A percentile compares a stretch with the other conserved stretches of the same genome.
These are phyloP conservation scores for Chloroclystis v-ata DNA, from an alignment of 2,888 invertebrate species.

Conservation along the genomic window DNA sequence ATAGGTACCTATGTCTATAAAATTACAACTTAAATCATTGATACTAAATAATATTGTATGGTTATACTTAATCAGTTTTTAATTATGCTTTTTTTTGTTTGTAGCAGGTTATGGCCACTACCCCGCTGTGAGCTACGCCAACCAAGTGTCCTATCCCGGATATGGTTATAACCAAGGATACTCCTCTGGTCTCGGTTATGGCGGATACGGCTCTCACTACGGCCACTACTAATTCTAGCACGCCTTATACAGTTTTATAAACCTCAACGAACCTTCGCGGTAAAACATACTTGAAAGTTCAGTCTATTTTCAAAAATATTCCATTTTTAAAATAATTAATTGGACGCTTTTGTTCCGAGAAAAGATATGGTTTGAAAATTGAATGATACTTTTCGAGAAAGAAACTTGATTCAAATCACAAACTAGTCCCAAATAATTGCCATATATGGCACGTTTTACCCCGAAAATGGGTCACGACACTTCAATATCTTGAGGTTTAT, in stretches of 20 bases:
- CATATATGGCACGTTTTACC: too few species aligned
- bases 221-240: conserved; percentile 46
- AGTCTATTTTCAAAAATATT: neutral
- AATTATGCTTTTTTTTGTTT: neutral
- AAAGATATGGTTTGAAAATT: neutral
- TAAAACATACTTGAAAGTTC: too few species aligned
- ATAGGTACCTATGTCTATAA: too few species aligned
- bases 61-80: neutral
- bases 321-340: neutral
- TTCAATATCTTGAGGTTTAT: neutral
- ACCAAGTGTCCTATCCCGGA: conserved; percentile 42
- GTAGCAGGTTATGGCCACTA: conserved; percentile 39
- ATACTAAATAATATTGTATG: too few species aligned
- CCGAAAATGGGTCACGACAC: neutral
- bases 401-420: neutral
- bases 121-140: conserved; percentile 42
- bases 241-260: neutral
- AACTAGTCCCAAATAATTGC: neutral
- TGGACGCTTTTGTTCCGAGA: neutral
- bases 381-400: neutral
- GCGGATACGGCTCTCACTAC: conserved; percentile 31
- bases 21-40: too few species aligned
- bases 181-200: conserved; percentile 12
- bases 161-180: conserved; percentile 39
- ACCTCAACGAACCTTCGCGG: neutral